Evolutionary conservation across 2,888 invertebrate species (phyloP).

Genomic region (Calameuta filiformis): DNA sequence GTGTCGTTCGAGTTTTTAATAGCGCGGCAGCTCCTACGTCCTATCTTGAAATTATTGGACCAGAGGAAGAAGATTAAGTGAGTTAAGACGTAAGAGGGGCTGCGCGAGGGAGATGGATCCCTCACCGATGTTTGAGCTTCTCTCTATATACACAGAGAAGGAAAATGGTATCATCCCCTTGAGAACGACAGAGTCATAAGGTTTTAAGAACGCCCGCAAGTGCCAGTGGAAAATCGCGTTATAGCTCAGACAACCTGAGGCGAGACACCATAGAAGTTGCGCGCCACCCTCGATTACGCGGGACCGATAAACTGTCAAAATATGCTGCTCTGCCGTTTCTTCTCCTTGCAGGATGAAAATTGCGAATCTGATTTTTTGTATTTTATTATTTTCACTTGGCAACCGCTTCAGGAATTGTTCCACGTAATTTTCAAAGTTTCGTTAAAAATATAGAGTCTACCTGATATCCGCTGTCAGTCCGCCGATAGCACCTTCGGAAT

Average conservation of each 20-base stretch:
- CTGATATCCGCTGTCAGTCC: not conserved
- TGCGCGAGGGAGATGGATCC: not conserved
- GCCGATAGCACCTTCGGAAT: not conserved
- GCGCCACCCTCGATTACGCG: not conserved
- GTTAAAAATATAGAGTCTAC: not conserved
- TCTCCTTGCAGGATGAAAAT: slow-evolving; percentile 50
- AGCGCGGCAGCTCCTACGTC: slow-evolving; percentile 22
- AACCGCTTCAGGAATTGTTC: not conserved
- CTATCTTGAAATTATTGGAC: slow-evolving; percentile 31
- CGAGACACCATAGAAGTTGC: not conserved
- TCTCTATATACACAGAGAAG: slow-evolving; percentile 1
- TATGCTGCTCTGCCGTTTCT: slow-evolving; percentile 50
- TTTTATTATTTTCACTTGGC: not conserved
- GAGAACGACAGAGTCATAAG: not conserved
- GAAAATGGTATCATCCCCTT: slow-evolving; percentile 36
- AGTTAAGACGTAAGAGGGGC: slow-evolving; percentile 3
- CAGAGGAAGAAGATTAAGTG: not conserved
- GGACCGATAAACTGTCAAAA: slow-evolving; percentile 48
- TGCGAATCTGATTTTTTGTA: slow-evolving; percentile 18
- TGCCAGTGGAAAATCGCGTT: not conserved
- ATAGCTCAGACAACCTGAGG: not conserved
- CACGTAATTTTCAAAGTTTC: not conserved
- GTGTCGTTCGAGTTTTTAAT: slow-evolving; percentile 36
- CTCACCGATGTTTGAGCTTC: slow-evolving; percentile 6
- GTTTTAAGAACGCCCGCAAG: not conserved